Percentiles rank a stretch among this genome's conserved stretches.
phyloP scores from a whole-genome alignment of 2,797 vertebrate species.

The Smutsia temminckii region DNA sequence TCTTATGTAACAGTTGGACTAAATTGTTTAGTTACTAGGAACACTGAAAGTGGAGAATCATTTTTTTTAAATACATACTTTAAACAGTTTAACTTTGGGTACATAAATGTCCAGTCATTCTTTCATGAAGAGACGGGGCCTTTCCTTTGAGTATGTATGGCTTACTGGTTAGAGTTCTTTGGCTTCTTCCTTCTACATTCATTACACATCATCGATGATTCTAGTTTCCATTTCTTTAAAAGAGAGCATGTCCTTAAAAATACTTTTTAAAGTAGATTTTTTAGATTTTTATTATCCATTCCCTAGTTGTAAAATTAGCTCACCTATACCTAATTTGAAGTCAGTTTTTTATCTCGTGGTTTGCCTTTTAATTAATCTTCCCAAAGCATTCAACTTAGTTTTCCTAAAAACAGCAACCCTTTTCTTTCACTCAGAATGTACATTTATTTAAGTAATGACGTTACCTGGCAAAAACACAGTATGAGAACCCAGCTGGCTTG shows the following conservation, averaged over 20 bases:
- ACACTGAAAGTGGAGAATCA: background rate
- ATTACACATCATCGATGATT: background rate
- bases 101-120: background rate
- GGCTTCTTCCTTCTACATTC: background rate
- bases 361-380: conserved; percentile 25
- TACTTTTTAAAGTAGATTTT: background rate
- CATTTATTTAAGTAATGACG: background rate
- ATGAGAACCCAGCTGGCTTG: background rate
- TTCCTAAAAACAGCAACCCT: background rate
- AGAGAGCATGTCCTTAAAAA: conserved; percentile 1
- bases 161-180: background rate
- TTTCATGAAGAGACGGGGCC: background rate
- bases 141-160: background rate
- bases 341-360: background rate
- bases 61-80: background rate
- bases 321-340: background rate
- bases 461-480: conserved; percentile 28
- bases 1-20: background rate
- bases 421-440: conserved; percentile 30
- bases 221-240: conserved; percentile 1
- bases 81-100: background rate
- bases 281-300: conserved; percentile 36
- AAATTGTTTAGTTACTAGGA: background rate
- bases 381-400: conserved; percentile 11
- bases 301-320: background rate